Base-by-base conservation (phyloP, 2,113 vertebrate genomes). In the Heterochromis multidens region DNA sequence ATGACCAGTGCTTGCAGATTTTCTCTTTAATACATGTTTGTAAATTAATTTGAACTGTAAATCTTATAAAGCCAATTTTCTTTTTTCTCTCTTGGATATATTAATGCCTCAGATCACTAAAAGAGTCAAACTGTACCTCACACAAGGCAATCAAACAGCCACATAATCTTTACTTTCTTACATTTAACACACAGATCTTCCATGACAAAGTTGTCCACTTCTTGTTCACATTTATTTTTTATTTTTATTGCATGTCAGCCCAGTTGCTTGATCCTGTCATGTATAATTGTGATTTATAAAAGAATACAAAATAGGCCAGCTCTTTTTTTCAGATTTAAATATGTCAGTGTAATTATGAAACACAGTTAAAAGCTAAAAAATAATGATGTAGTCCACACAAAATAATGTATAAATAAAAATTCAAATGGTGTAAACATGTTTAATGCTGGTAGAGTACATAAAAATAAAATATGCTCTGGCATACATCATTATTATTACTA, bases 271-370 rank as follows among this genome's bases (percentile, higher is more conserved):
- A 81, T 57, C 70, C 78, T 57, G 40, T 83, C 86, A 33, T 43
- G n/a, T 79, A 72, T 83, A 81, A 85, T 82, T 65, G 80, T 83
- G 62, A 87, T 88, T 89, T 85, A 91, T 90, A 87, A 87, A 88
- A 54, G 87, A 85, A 83, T 85, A 80, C 78, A 85, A 86, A 59
- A 76, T 59, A 91, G 81, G 90, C 82, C 77, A 57, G 35, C 84
- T 85, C 80, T 76, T 83, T 31, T 62, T 35, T 58, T 78, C 54
- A 52, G 61, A 58, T 56, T 31, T 25, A 40, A 80, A 21, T n/a
- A 57, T 77, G 76, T 81, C 72, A 81, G 78, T 80, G 21, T 76
- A 56, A 70, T 29, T 40, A 77, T 83, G 70, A 82, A 74, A 61
- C 52, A 67, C 49, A 31, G 56, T 86, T 52, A 90, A 77, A 87